Evolutionary conservation across 1,140 invertebrate genomes (phyloP).

Genomic region (Procambarus clarkii): DNA sequence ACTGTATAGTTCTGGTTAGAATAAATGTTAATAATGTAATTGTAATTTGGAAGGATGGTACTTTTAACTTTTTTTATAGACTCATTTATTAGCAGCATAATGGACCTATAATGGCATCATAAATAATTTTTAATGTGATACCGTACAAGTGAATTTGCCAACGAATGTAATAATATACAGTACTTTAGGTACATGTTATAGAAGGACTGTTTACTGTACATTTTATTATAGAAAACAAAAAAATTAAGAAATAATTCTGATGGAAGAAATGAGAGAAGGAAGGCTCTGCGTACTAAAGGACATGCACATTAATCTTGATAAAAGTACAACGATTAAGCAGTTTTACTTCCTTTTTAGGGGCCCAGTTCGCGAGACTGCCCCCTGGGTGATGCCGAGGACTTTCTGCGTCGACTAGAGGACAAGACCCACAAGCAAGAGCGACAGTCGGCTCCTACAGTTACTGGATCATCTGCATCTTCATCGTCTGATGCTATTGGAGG

Average conservation of each 20-base stretch:
- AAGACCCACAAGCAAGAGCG: conserved; percentile 30
- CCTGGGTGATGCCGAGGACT: conserved; percentile 52
- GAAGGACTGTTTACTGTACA: too few relatives aligned
- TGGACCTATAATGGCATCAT: too few relatives aligned
- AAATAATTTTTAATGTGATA: too few relatives aligned
- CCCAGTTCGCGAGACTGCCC: conserved; percentile 37
- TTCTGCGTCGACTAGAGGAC: conserved; percentile 56
- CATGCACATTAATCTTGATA: not conserved
- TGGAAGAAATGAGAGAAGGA: not conserved
- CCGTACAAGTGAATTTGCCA: too few relatives aligned
- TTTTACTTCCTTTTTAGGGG: conserved; percentile 63
- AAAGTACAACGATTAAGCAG: conserved; percentile 38
- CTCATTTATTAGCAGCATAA: too few relatives aligned
- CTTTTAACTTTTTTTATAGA: too few relatives aligned
- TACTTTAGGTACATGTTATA: too few relatives aligned
- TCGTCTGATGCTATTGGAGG: not conserved
- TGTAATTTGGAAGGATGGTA: too few relatives aligned
- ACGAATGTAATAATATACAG: too few relatives aligned
- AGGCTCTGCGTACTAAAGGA: not conserved
- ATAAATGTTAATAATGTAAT: too few relatives aligned
- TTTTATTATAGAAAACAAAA: not conserved
- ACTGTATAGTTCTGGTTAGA: too few relatives aligned
- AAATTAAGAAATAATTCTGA: not conserved
- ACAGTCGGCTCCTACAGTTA: not conserved
- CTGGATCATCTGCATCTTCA: not conserved